Percentiles rank a stretch among this genome's conserved stretches.
Evolutionary conservation across 2,797 vertebrate species (phyloP).

Genomic region (Helostoma temminkii): DNA sequence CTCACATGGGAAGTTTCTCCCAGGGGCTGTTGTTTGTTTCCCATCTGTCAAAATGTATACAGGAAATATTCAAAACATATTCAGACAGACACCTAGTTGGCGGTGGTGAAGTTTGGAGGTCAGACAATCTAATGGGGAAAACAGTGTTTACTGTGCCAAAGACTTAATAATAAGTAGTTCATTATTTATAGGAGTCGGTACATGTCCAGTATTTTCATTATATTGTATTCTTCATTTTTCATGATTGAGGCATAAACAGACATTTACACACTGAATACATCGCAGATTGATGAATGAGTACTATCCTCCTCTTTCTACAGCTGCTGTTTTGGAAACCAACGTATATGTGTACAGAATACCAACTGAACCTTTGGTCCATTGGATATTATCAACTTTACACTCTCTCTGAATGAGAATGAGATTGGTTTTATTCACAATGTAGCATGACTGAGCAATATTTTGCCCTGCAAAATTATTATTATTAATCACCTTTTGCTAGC

Average conservation of each 20-base stretch:
- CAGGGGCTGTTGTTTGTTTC: conserved; percentile 73
- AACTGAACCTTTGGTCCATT: conserved; percentile 39
- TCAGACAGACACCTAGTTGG: conserved; percentile 56
- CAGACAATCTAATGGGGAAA: conserved; percentile 57
- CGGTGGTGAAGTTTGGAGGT: conserved; percentile 62
- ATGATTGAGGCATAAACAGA: conserved; percentile 1
- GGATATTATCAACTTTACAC: conserved; percentile 41
- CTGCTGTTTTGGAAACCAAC: conserved; percentile 40
- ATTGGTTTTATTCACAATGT: conserved; percentile 17
- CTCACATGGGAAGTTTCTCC: conserved; percentile 53
- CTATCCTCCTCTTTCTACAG: conserved; percentile 9
- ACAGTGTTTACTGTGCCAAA: conserved; percentile 53
- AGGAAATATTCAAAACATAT: conserved; percentile 67
- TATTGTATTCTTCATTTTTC: not conserved
- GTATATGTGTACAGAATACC: conserved; percentile 33
- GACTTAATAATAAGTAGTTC: conserved; percentile 59
- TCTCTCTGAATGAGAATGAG: conserved; percentile 49
- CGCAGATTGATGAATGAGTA: conserved; percentile 17
- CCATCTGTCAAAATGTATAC: conserved; percentile 65
- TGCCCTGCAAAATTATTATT: conserved; percentile 27
- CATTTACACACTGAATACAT: conserved; percentile 2
- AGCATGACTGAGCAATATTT: conserved; percentile 26
- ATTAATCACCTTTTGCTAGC: conserved; percentile 7
- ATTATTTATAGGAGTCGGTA: conserved; percentile 50
- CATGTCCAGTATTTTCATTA: conserved; percentile 19